phyloP scores from a whole-genome alignment of 2,797 vertebrate genomes.

The Allobates femoralis region DNA sequence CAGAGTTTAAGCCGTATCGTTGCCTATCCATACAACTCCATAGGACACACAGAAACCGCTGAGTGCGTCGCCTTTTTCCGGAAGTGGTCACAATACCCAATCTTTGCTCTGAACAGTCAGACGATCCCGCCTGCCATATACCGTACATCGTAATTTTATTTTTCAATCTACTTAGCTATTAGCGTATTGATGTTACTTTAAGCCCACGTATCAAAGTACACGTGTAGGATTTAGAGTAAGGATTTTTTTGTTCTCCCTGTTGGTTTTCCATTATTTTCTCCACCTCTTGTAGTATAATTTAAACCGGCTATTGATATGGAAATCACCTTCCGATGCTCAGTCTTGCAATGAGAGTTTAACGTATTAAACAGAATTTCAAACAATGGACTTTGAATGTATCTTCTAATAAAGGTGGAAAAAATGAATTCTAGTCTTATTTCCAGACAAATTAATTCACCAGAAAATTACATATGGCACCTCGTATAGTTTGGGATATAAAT shows the following conservation, averaged over 20 bases:
- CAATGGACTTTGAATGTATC: neutral
- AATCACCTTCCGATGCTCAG: neutral
- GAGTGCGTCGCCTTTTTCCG: too few species aligned
- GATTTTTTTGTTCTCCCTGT: neutral
- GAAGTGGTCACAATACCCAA: too few species aligned
- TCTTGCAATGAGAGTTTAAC: neutral
- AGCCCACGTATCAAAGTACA: neutral
- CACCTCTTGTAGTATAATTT: neutral
- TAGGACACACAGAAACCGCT: too few species aligned
- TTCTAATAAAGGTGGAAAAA: constrained; percentile 18
- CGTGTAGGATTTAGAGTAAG: neutral
- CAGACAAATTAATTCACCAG: constrained; percentile 20
- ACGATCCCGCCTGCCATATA: neutral
- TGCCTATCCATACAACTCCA: too few species aligned
- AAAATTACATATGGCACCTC: constrained; percentile 20
- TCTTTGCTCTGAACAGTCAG: neutral
- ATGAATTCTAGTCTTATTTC: constrained; percentile 15
- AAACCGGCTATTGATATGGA: constrained; percentile 3
- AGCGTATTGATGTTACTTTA: neutral
- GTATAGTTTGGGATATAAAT: constrained; percentile 40
- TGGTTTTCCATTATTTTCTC: neutral
- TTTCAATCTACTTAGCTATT: neutral
- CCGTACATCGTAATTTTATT: neutral
- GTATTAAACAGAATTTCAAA: neutral
- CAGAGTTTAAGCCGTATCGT: too few species aligned